Evolutionary conservation across 2,888 invertebrate genomes (phyloP).

Genomic region (Cheilosia impressa): DNA sequence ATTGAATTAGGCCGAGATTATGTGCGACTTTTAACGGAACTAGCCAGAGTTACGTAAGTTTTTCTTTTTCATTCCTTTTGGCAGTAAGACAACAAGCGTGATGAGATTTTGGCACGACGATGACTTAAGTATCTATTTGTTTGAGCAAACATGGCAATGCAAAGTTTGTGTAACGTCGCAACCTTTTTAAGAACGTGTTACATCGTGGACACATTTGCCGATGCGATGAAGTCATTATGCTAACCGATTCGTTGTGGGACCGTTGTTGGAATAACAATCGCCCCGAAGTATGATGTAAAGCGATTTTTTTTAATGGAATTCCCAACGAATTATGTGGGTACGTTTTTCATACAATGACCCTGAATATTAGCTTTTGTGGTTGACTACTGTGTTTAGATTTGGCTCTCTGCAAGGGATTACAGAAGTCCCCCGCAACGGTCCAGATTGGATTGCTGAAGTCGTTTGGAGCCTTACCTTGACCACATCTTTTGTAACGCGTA

Average conservation of each 20-base stretch:
- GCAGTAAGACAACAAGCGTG: slow-evolving; percentile 13
- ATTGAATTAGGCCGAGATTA: slow-evolving; percentile 46
- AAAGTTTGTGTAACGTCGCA: slow-evolving; percentile 36
- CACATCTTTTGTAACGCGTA: no score
- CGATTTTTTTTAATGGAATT: slow-evolving; percentile 6
- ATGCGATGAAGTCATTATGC: slow-evolving; percentile 36
- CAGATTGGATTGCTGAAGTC: no score
- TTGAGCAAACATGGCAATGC: slow-evolving; percentile 21
- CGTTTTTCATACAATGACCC: no score
- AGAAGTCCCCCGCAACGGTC: no score
- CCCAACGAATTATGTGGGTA: neutral
- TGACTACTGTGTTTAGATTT: no score
- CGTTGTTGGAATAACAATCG: slow-evolving; percentile 13
- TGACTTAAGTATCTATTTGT: slow-evolving; percentile 12
- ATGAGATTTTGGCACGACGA: slow-evolving; percentile 4
- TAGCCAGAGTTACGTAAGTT: slow-evolving; percentile 31
- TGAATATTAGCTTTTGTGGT: no score
- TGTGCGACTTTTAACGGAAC: slow-evolving; percentile 29
- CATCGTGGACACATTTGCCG: slow-evolving; percentile 13
- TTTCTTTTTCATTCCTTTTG: slow-evolving; percentile 8
- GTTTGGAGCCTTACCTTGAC: no score
- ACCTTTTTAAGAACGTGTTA: slow-evolving; percentile 53
- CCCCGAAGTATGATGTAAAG: neutral
- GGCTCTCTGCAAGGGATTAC: no score
- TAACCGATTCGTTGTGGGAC: slow-evolving; percentile 3